Conservation (phyloP, 2,888 invertebrate species). For the Pogonocherus hispidulus region DNA sequence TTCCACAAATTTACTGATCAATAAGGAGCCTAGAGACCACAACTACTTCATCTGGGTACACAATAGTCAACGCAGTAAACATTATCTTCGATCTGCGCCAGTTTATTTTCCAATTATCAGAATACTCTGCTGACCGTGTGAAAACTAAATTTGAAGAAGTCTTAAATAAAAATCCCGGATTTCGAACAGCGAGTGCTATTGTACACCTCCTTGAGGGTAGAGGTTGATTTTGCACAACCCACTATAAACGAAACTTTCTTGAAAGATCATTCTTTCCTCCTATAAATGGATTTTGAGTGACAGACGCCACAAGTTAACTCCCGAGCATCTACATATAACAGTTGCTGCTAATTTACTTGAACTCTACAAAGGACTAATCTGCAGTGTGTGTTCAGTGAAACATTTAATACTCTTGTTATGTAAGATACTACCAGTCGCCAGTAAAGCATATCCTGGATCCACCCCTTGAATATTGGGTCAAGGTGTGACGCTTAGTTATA, state of each 20-base stretch:
- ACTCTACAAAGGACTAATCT: too few relatives aligned
- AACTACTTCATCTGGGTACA: not conserved
- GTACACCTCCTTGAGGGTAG: constrained; percentile 6
- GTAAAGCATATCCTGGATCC: too few relatives aligned
- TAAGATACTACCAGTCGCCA: too few relatives aligned
- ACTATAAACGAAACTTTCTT: not conserved
- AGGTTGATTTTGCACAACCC: constrained; percentile 1
- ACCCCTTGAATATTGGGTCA: too few relatives aligned
- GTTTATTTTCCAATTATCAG: too few relatives aligned
- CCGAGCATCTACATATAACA: constrained; percentile 3
- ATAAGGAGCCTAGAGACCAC: not conserved
- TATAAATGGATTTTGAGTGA: not conserved
- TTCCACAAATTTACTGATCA: not conserved
- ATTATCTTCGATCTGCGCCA: constrained; percentile 5
- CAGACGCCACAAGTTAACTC: not conserved
- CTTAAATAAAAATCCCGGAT: constrained; percentile 6
- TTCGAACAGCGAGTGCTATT: not conserved
- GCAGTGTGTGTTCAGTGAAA: too few relatives aligned
- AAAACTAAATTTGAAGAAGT: not conserved
- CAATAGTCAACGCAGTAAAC: not conserved
- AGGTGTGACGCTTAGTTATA: too few relatives aligned
- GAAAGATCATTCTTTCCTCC: not conserved
- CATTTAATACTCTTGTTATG: too few relatives aligned
- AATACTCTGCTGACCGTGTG: not conserved
- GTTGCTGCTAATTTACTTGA: not conserved